These are phyloP conservation scores for Drosophila seguyi DNA, from an alignment of 1,140 invertebrate species.

Conservation along the genomic window DNA sequence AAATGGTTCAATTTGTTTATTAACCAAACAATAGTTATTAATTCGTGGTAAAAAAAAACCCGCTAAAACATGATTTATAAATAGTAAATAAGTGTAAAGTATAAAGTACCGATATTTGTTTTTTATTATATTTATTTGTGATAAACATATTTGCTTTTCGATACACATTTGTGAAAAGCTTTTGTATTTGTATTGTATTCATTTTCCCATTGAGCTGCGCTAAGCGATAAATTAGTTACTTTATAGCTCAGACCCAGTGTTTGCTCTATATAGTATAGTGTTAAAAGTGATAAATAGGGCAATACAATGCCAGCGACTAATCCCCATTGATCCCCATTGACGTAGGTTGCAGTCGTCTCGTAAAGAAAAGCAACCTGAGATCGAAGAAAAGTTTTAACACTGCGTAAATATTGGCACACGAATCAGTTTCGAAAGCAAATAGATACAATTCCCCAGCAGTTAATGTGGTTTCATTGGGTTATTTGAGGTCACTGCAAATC, in stretches of 20 bases:
- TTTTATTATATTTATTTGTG: slow-evolving; percentile 28
- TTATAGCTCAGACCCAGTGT: slow-evolving; percentile 10
- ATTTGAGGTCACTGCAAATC: slow-evolving; percentile 39
- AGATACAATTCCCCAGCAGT: slow-evolving; percentile 12
- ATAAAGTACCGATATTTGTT: neutral
- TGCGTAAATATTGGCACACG: slow-evolving; percentile 20
- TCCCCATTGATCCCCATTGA: slow-evolving; percentile 46
- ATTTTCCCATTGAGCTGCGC: slow-evolving; percentile 37
- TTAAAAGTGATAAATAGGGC: slow-evolving; percentile 43
- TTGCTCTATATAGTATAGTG: slow-evolving; percentile 27
- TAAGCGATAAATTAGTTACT: slow-evolving; percentile 45
- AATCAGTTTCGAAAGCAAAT: slow-evolving; percentile 30
- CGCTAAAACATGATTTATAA: slow-evolving; percentile 12
- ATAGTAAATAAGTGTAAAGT: slow-evolving; percentile 9
- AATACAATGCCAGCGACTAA: slow-evolving; percentile 25
- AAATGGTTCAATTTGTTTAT: slow-evolving; percentile 16
- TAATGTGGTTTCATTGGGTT: slow-evolving; percentile 19
- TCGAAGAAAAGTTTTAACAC: slow-evolving; percentile 27
- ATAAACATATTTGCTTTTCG: slow-evolving; percentile 22
- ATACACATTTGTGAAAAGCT: slow-evolving; percentile 36
- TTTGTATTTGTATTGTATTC: slow-evolving; percentile 10
- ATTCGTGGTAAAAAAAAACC: neutral
- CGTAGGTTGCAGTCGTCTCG: slow-evolving; percentile 25
- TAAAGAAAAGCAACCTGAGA: slow-evolving; percentile 17
- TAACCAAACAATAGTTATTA: slow-evolving; percentile 11